These are phyloP conservation scores for Dyspetes luteomarginatus DNA, from an alignment of 2,888 invertebrate genomes.

Conservation along the genomic window DNA sequence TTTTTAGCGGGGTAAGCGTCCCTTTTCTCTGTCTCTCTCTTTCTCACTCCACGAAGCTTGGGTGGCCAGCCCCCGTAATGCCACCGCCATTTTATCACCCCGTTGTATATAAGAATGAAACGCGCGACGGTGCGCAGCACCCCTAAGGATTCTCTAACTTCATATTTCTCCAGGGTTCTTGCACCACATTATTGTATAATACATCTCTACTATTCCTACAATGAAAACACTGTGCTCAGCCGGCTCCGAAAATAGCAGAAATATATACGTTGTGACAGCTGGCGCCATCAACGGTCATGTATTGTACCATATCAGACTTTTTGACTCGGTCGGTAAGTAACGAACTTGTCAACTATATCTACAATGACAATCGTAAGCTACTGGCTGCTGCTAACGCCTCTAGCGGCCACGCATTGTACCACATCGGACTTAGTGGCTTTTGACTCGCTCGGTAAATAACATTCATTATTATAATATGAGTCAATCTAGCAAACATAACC, in stretches of 20 bases:
- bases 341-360: no score
- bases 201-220: conserved; percentile 7
- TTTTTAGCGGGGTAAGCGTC: conserved; percentile 43
- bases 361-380: no score
- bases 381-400: conserved; percentile 2
- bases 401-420: neutral
- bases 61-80: conserved; percentile 40
- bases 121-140: conserved; percentile 21
- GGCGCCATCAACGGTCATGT: no score
- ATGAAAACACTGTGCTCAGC: no score
- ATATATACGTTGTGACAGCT: no score
- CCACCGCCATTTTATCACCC: conserved; percentile 44
- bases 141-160: conserved; percentile 38
- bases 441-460: neutral
- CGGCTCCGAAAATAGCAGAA: no score
- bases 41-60: conserved; percentile 24
- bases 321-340: no score
- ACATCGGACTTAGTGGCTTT: neutral
- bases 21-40: conserved; percentile 33
- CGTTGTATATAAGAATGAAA: conserved; percentile 43
- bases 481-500: conserved; percentile 70
- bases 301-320: no score
- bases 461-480: neutral
- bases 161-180: conserved; percentile 32
- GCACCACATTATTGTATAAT: conserved; percentile 9